phyloP scores from a whole-genome alignment of 2,113 vertebrate genomes.

The Spheniscus mendiculus region DNA sequence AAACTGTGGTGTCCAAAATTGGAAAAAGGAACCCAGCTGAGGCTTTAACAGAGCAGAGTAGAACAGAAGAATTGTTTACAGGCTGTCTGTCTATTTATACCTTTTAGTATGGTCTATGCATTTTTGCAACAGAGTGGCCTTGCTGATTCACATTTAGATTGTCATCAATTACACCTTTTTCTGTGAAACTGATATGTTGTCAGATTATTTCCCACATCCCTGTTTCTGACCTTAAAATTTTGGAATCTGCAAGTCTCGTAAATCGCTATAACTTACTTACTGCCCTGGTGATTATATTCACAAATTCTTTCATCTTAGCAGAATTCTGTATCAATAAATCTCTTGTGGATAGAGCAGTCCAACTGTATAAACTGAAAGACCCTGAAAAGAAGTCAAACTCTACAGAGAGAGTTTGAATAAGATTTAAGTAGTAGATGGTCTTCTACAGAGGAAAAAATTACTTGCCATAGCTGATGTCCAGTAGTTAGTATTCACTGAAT shows the following conservation, averaged over 20 bases:
- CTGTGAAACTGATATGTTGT: neutral
- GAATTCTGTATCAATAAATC: neutral
- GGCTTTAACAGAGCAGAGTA: neutral
- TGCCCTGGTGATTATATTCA: neutral
- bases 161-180: neutral
- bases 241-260: neutral
- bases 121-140: neutral
- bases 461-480: neutral
- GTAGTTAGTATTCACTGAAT: neutral
- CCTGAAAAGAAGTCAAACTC: neutral
- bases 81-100: neutral
- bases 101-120: neutral
- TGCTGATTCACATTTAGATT: neutral
- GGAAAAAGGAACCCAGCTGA: conserved; percentile 16
- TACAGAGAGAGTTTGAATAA: neutral
- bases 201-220: neutral
- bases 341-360: neutral
- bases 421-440: neutral
- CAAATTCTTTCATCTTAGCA: neutral
- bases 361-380: neutral
- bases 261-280: neutral
- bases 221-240: neutral
- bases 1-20: conserved; percentile 21
- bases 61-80: neutral
- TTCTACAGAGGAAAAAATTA: neutral